Evolutionary conservation across 2,797 vertebrate genomes (phyloP).

Genomic region (Paguma larvata): DNA sequence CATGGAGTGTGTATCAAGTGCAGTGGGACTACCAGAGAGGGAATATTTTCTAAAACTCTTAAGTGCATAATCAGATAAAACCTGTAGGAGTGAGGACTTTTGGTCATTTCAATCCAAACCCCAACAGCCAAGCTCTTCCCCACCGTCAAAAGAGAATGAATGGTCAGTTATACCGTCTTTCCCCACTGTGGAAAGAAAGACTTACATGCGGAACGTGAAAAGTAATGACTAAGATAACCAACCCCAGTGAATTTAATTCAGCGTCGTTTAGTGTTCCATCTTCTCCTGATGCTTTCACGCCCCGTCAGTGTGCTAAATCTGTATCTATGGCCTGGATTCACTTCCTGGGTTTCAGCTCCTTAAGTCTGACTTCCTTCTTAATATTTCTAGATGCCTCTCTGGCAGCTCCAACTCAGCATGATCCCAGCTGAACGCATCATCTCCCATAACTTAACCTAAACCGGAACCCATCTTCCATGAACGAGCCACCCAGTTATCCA

Average conservation of each 20-base stretch:
- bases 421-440: not conserved
- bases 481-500: fast-evolving
- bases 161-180: not conserved
- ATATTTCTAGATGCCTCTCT: not conserved
- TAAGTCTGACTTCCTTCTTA: not conserved
- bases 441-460: not conserved
- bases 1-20: not conserved
- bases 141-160: not conserved
- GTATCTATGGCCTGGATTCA: not conserved
- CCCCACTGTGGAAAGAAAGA: not conserved
- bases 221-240: not conserved
- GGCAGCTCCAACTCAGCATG: not conserved
- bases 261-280: not conserved
- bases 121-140: not conserved
- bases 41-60: not conserved
- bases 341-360: not conserved
- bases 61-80: not conserved
- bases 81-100: not conserved
- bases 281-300: not conserved
- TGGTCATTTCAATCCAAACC: not conserved
- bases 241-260: not conserved
- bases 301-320: not conserved
- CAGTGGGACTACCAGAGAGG: not conserved
- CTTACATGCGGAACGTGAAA: not conserved
- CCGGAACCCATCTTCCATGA: not conserved